Evolutionary conservation across 2,888 invertebrate genomes (phyloP), one percentile per base, ranked within the genome.

Genomic region (Netelia melanura): DNA sequence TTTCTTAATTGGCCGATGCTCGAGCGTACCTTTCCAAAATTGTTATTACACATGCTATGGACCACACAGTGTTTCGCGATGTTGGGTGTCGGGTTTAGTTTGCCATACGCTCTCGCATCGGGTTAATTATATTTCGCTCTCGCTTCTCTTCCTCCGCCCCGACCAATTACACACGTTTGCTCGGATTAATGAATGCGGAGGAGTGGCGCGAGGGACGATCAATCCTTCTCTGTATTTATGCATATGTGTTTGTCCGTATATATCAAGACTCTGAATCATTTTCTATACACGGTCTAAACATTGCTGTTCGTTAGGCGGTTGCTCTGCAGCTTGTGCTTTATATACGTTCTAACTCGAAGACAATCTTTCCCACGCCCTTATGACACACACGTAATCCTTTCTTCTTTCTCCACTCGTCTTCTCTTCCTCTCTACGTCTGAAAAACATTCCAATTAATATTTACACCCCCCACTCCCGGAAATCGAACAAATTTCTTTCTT

Each of bases 111-210:
- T 30, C 30, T 30, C 30, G 5, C 30, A 30, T 30, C 30, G 65
- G 65, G 78, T 85, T 81, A 71, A 81, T 85, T 81, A 81, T 70
- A 67, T 81, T 81, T 81, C 67, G 78, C 70, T 67, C 62, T 75
- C 56, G 75, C 76, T 38, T 54, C 65, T 82, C 56, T 23, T 62
- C 67, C 44, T 56, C 64, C 54, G 23, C 64, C 72, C 62, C 78
- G 64, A 76, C 85, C 87, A 83, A 86, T 86, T 86, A 86, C 58
- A 80, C 86, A 87, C 83, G 85, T 87, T 87, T 86, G 71, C 78
- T 74, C 83, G 75, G 72, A 85, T 84, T 87, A 87, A 87, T 87
- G 86, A 87, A 85, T 80, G 81, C 84, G 65, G 54, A 77, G 76
- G 61, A 68, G 76, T 44, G 48, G 6, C 72, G 58, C 54, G 48